Base-by-base conservation (phyloP, 2,888 invertebrate species). In the Nomada fucata region DNA sequence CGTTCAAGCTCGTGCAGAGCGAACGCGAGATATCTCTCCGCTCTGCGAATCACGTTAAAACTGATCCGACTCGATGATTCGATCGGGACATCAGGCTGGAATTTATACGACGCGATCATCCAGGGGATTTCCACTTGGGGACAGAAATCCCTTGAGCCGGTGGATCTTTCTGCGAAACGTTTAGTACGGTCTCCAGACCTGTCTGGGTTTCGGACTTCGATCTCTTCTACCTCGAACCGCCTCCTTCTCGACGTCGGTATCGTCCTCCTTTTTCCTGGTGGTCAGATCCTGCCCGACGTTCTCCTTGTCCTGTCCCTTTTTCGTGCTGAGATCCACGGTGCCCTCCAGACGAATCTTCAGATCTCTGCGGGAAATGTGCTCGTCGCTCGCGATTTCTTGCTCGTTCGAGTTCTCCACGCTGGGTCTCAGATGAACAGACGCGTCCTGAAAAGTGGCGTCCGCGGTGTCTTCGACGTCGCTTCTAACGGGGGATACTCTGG, bases 121-220 rank as follows among this genome's bases (percentile, higher is more conserved):
- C 42, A 64, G 11, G 29, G 23, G n/a, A 18, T 59, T 52, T 20
- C 60, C 36, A 36, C 36, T 36, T 23, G 29, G n/a, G 50, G 20
- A 42, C 26, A 26, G 47, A 26, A 52, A 53, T 71, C 68, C 57
- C 59, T 67, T 36, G 36, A 15, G 29, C 59, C 11, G 53, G 13
- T 36, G n/a, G 29, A 64, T 42, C n/a, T 18, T 26, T 10, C 13
- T 23, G 18, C 3, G 44, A 20, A 44, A 23, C 9, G 55, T 64
- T 83, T 90, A 93, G 85, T 93, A 93, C 13, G 93, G 93, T 88
- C 93, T 90, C 93, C 93, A 93, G 74, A 93, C 93, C 63, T 93
- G 93, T 84, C 93, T 91, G 9, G 93, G 93, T 63, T 93, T 93
- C 0, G 93, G 93, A 81, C 92, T 93, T 74, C 91, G 89, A 23